A percentile compares a stretch with the other conserved stretches of the same genome.
These are phyloP conservation scores for Brachionus rubens DNA, from an alignment of 1,140 invertebrate genomes.

Conservation along the genomic window DNA sequence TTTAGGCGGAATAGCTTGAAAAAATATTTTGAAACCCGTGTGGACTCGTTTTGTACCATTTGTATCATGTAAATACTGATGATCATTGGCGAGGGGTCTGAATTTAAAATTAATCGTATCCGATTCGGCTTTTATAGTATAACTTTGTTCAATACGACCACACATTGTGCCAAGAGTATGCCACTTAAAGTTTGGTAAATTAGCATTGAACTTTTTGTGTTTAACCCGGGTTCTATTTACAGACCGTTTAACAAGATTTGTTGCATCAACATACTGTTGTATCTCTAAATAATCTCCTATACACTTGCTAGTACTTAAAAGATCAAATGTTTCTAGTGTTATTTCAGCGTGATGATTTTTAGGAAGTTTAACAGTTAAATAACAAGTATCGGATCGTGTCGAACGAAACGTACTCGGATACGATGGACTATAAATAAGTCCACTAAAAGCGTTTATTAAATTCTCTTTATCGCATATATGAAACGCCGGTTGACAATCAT, in stretches of 20 bases:
- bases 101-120: conserved; percentile 41
- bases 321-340: conserved; percentile 21
- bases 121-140: conserved; percentile 28
- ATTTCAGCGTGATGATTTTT: conserved; percentile 46
- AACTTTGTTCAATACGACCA: conserved; percentile 14
- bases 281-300: conserved; percentile 42
- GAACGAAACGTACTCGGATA: conserved; percentile 27
- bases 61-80: neutral
- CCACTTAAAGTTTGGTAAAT: conserved; percentile 11
- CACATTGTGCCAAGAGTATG: conserved; percentile 33
- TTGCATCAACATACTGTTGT: conserved; percentile 20
- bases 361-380: conserved; percentile 35
- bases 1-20: conserved; percentile 35
- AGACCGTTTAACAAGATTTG: neutral
- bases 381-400: neutral
- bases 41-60: neutral
- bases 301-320: conserved; percentile 9
- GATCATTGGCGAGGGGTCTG: neutral
- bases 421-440: conserved; percentile 28
- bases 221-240: neutral
- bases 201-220: neutral
- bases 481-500: conserved; percentile 44
- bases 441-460: conserved; percentile 31
- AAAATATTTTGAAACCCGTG: conserved; percentile 37
- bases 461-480: neutral